Evolutionary conservation across 2,113 vertebrate genomes (phyloP), one percentile per base, ranked within the genome.

Genomic region (Furnarius figulus): DNA sequence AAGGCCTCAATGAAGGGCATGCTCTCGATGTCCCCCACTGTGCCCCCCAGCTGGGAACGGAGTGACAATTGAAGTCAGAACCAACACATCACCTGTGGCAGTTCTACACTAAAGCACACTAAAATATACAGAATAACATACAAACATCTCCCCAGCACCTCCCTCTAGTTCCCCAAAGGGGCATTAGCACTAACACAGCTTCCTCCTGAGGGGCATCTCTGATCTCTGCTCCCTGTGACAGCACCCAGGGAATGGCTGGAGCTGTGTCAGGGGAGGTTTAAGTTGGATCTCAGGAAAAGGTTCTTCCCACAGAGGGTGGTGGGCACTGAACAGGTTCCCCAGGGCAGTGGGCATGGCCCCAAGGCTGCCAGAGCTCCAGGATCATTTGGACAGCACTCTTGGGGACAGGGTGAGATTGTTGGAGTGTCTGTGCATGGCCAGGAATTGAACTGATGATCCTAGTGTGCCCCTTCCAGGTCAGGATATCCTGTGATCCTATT

Each of bases 1-100:
- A 99, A 99, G 44, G 99, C 99, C 92, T 99, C 99, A 1, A 99
- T 98, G 96, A 99, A 99, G 7, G 99, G 99, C 99, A 99, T 99
- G 86, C 99, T 99, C 96, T 99, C 99, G 1, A 99, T 99, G 91
- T 99, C 99, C 12, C 99, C 99, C 1, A 99, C 99, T 0, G 99
- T 99, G 15, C 99, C 99, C 16, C 99, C 99, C 0, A 99, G 98
- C 99, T 99, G 88, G 40, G 6, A 68, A 66, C 80, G 94, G 11
- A 44, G 5, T 8, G 6, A 73, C 7, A 83, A 18, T 8, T 12
- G 9, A 23, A 47, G 47, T 23, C 10, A 40, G 53, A 20, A 72
- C 63, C 53, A 27, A 18, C 35, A 35, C 71, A 76, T 16, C 47
- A 28, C 27, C 77, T 27, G n/a, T 1, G 16, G 3, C 20, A 71